These are phyloP conservation scores for Apodemia mormo DNA, from an alignment of 2,888 invertebrate genomes.

Conservation along the genomic window DNA sequence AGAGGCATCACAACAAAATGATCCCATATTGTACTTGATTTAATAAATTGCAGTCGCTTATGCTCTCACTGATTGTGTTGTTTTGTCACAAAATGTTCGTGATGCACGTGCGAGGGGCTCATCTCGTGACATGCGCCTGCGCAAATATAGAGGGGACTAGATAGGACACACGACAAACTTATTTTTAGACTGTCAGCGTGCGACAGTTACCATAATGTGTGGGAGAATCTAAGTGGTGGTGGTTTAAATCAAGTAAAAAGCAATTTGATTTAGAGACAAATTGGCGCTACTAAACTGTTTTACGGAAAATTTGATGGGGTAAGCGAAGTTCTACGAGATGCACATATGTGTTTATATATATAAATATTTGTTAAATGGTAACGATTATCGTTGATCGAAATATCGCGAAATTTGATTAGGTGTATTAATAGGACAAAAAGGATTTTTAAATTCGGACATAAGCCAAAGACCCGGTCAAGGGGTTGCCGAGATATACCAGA, in stretches of 20 bases:
- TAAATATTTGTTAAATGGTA: no score
- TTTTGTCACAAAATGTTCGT: slow-evolving; percentile 55
- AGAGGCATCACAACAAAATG: no score
- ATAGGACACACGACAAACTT: slow-evolving; percentile 55
- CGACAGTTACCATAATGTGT: neutral
- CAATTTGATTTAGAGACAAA: neutral
- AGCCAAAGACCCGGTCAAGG: no score
- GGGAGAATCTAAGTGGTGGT: neutral
- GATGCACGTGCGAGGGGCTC: slow-evolving; percentile 65
- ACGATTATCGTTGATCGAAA: no score
- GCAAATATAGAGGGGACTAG: slow-evolving; percentile 48
- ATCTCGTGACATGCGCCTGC: slow-evolving; percentile 60
- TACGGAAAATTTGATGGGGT: no score
- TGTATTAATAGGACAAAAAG: no score
- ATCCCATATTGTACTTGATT: neutral
- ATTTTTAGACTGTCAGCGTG: slow-evolving; percentile 52
- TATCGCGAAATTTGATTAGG: no score
- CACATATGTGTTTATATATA: no score
- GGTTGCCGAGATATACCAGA: no score
- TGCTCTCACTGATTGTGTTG: slow-evolving; percentile 39
- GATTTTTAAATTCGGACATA: no score
- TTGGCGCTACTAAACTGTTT: no score
- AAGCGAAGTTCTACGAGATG: no score
- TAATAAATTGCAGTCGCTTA: slow-evolving; percentile 19
- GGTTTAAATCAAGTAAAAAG: neutral